These are phyloP conservation scores for Maccullochella peelii DNA, from an alignment of 2,113 vertebrate species.

Conservation along the genomic window DNA sequence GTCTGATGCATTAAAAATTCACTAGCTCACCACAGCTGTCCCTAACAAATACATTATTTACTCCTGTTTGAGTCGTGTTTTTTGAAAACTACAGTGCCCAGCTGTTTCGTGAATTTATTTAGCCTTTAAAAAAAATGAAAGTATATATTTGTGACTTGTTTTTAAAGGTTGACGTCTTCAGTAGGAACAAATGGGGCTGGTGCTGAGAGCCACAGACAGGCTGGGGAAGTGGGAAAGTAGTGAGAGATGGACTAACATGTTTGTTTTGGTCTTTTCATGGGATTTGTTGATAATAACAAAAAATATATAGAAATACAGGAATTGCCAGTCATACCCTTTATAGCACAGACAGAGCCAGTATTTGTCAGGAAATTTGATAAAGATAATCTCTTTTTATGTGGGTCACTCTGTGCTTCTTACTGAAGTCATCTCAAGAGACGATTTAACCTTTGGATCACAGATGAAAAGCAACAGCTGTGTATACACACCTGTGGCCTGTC, in stretches of 20 bases:
- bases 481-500: neutral
- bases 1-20: neutral
- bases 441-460: conserved; percentile 16
- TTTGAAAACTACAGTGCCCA: too few relatives aligned
- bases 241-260: neutral
- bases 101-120: too few relatives aligned
- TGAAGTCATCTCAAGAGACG: neutral
- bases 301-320: neutral
- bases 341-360: neutral
- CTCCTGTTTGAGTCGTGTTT: neutral
- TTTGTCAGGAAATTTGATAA: neutral
- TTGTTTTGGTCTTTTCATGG: neutral
- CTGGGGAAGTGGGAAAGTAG: neutral
- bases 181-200: neutral
- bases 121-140: neutral
- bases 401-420: neutral
- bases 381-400: conserved; percentile 3
- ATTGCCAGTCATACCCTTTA: neutral
- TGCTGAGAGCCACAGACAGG: neutral
- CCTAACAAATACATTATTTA: neutral
- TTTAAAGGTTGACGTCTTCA: neutral
- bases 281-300: neutral
- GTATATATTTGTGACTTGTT: neutral
- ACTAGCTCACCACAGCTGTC: neutral
- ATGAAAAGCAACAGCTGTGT: conserved; percentile 25